These are phyloP conservation scores for Eptesicus fuscus DNA, from an alignment of 2,113 vertebrate genomes.

Conservation along the genomic window DNA sequence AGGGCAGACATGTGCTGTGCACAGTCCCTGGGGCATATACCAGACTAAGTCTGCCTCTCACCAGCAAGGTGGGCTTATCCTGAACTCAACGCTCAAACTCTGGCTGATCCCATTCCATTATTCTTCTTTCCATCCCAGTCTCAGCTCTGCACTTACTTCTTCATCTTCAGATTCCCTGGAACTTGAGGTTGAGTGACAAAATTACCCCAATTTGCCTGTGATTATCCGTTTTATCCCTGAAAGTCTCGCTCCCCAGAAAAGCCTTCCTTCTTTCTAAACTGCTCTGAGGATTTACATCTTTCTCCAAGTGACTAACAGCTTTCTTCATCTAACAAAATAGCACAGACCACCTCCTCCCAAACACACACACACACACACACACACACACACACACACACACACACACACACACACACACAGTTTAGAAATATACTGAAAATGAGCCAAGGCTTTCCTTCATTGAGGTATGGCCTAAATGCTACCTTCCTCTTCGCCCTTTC, in stretches of 20 bases:
- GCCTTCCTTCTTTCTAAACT: not conserved
- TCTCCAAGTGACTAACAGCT: not conserved
- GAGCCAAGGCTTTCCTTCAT: not conserved
- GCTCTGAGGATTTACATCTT: not conserved
- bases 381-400: not conserved
- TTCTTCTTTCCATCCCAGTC: not conserved
- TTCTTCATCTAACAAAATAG: not conserved
- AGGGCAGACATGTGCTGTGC: not conserved
- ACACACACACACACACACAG: too few species aligned
- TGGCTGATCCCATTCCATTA: not conserved
- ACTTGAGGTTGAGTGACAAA: not conserved
- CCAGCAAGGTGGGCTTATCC: too few species aligned
- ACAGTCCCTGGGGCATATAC: not conserved
- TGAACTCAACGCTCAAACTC: not conserved
- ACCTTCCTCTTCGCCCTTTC: not conserved
- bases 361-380: too few species aligned
- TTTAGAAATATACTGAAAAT: not conserved
- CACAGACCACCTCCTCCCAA: too few species aligned
- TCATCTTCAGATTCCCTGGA: not conserved
- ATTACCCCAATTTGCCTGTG: not conserved
- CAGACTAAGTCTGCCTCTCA: rapidly evolving
- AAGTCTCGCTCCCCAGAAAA: not conserved
- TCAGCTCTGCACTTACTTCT: not conserved
- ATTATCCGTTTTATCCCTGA: not conserved
- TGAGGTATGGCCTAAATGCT: not conserved